Evolutionary conservation across 2,113 vertebrate species (phyloP).

Genomic region (Megaleporinus macrocephalus): DNA sequence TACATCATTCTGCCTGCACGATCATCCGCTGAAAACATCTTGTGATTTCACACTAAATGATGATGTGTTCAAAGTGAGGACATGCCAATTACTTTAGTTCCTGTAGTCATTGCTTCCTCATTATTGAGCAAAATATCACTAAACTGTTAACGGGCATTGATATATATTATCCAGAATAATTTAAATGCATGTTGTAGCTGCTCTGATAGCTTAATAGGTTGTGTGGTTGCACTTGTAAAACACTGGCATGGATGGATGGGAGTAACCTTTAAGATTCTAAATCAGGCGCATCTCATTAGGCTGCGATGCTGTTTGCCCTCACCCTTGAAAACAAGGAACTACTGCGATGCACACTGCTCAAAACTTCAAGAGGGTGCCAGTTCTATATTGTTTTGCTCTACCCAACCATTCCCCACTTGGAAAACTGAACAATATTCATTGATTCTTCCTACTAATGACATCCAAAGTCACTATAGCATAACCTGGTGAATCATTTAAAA

Average conservation of each 20-base stretch:
- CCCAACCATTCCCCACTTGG: neutral
- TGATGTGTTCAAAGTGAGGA: neutral
- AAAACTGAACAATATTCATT: neutral
- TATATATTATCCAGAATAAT: conserved; percentile 46
- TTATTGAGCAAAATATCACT: neutral
- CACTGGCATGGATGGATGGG: conserved; percentile 55
- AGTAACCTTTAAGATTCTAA: conserved; percentile 57
- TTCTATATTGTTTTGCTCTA: neutral
- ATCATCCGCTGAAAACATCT: conserved; percentile 47
- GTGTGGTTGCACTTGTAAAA: conserved; percentile 41
- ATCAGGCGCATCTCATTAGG: conserved; percentile 52
- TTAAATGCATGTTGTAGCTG: conserved; percentile 45
- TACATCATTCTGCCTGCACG: conserved; percentile 20
- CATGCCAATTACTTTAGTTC: neutral
- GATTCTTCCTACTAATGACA: conserved; percentile 4
- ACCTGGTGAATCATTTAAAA: neutral
- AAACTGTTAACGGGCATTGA: neutral
- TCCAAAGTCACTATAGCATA: neutral
- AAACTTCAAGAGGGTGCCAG: neutral
- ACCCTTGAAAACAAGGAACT: conserved; percentile 24
- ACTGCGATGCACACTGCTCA: neutral
- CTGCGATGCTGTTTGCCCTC: conserved; percentile 42
- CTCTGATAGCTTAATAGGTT: conserved; percentile 52
- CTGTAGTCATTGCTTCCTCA: neutral
- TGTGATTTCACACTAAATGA: conserved; percentile 20